A percentile compares a stretch with the other conserved stretches of the same genome.
Evolutionary conservation across 1,140 invertebrate genomes (phyloP).

Genomic region (Neodiprion pinetum): DNA sequence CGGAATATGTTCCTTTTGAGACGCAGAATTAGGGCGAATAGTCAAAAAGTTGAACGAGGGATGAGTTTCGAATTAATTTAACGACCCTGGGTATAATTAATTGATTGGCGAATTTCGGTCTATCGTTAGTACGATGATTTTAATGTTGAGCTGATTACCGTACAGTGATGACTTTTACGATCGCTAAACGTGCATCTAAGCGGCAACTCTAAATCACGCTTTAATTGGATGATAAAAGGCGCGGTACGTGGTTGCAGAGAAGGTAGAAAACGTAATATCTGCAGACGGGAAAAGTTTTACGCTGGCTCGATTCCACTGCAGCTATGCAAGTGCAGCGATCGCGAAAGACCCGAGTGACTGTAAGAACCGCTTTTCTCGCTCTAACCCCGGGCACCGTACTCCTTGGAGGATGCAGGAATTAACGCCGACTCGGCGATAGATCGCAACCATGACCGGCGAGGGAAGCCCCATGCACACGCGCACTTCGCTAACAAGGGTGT

Average conservation of each 20-base stretch:
- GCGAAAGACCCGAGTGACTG: no score
- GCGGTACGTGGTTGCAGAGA: no score
- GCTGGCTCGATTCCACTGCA: not conserved
- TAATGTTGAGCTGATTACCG: constrained; percentile 13
- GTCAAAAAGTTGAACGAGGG: not conserved
- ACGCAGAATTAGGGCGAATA: no score
- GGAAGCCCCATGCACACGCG: not conserved
- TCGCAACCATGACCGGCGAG: not conserved
- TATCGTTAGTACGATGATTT: constrained; percentile 11
- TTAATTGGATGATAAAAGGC: constrained; percentile 8
- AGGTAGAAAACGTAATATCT: no score
- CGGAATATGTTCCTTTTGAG: no score
- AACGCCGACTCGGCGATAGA: no score
- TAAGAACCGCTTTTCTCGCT: no score
- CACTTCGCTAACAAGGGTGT: constrained; percentile 7
- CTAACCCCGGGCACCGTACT: no score
- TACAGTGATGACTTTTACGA: constrained; percentile 9
- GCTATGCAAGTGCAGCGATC: not conserved
- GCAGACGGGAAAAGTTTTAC: no score
- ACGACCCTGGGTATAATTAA: not conserved
- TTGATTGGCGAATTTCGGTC: constrained; percentile 14
- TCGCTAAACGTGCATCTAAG: constrained; percentile 8
- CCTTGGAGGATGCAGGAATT: no score
- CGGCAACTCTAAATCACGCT: constrained; percentile 15
- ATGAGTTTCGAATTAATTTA: not conserved